Base-by-base conservation (phyloP, 2,888 invertebrate genomes). In the Blera fallax region DNA sequence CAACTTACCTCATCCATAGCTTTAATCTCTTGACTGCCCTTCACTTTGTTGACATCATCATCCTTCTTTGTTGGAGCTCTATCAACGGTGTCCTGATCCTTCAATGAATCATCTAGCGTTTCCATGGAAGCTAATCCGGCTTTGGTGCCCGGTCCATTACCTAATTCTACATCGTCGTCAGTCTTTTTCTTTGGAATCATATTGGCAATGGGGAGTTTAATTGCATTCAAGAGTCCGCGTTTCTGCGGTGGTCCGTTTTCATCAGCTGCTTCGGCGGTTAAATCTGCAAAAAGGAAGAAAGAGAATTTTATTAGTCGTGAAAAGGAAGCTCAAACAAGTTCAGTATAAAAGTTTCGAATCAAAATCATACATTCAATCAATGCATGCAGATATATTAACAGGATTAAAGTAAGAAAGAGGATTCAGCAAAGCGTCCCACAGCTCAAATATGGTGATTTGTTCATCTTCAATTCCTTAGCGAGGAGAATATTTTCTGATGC, bases 111-210 rank as follows among this genome's bases (percentile, higher is more conserved):
- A 89, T 96, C 96, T 52, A 96, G 92, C 0, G 96, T 96, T 91
- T 97, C 97, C 94, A 96, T 95, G 5, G 96, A 96, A 0, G 97
- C 96, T 64, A 97, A 93, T 18, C 96, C 95, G 5, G 96, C 96
- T 88, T 94, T 94, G n/a, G 92, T 91, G 79, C 94, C 94, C 69
- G 93, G 90, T 74, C 93, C 94, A 58, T 93, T 91, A 76, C 94
- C 93, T 32, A 93, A 90, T 5, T 92, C 91, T 89, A 93, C 92
- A 50, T 92, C 93, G 69, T 91, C 77, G 88, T 92, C 91, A 72
- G 92, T 91, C 87, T 91, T 92, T 89, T 93, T 92, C 88, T 93
- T 94, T 89, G 94, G 94, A 88, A 94, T 93, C 89, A 94, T 93
- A 89, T 94, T 94, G 27, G 94, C 94, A 87, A 95, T 92, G n/a